Base-by-base conservation (phyloP, 2,888 invertebrate genomes). In the Microctonus aethiopoides region DNA sequence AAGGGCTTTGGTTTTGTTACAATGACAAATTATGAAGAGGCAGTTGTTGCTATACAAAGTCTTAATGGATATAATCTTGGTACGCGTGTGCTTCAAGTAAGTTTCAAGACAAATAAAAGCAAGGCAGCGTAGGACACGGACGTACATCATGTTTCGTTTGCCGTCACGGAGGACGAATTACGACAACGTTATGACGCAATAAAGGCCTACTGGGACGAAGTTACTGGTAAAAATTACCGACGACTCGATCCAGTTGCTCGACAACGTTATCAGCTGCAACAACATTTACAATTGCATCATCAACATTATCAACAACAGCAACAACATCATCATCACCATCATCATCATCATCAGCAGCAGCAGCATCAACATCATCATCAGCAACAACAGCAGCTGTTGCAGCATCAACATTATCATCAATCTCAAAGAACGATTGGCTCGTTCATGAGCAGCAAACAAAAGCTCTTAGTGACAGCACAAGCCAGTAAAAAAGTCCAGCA, bases 1-100 rank as follows among this genome's bases (percentile, higher is more conserved):
- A 96, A 96, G 88, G 97, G 97, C 79, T 96, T 96, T 87, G 97
- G 96, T 71, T 96, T 96, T 88, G 95, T 97, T 79, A 96, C 96
- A 76, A 96, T 97, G 96, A 95, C 95, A 84, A 95, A 95, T 88
- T 96, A 96, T 89, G 95, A 96, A 87, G 96, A 97, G 87, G 95
- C 96, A 34, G 91, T 95, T 77, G 93, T 95, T 78, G 96, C 97
- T 77, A 96, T 96, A 83, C 95, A 95, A 88, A 94, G 94, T 81
- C 91, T 97, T 81, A 96, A 97, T 88, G 96, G 96, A 76, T 96
- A 95, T 88, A 94, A 95, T 81, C 91, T 96, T 83, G 95, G 95
- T 83, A 95, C 95, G 89, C 91, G 96, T 79, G 95, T 95, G 81
- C 91, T 96, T 82, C 96, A 96, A 89, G 96, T 96, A 87, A 95